Evolutionary conservation across 2,797 vertebrate species (phyloP).

Genomic region (Acanthiza pusilla): DNA sequence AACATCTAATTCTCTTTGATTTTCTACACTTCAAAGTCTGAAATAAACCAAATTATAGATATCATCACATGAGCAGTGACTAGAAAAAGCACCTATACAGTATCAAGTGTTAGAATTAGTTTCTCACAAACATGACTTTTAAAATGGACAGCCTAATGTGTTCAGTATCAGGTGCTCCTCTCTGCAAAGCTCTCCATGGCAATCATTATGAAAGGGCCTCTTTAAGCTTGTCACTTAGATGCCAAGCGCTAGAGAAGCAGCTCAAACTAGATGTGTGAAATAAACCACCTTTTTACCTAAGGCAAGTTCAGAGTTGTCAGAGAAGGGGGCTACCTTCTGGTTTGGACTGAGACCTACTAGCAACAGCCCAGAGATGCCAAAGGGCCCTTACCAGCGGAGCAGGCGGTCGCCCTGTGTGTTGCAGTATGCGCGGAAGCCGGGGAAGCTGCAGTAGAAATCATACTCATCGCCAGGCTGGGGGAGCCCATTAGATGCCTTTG

Average conservation of each 20-base stretch:
- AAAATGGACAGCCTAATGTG: fast-evolving
- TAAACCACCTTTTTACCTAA: background rate
- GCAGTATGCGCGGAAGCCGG: conserved; percentile 88
- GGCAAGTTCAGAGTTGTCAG: fast-evolving
- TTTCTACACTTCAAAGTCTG: background rate
- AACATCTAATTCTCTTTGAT: background rate
- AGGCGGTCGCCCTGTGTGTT: conserved; percentile 84
- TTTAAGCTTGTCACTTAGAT: background rate
- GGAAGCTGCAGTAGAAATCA: conserved; percentile 95
- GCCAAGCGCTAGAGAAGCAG: background rate
- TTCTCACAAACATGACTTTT: background rate
- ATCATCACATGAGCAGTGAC: fast-evolving
- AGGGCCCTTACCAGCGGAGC: conserved; percentile 81
- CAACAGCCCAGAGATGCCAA: background rate
- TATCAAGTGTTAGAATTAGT: background rate
- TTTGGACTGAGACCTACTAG: background rate
- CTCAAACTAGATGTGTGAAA: background rate
- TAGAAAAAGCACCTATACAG: background rate
- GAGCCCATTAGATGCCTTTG: conserved; percentile 85
- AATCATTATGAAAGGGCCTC: fast-evolving
- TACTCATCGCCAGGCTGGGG: conserved; percentile 91
- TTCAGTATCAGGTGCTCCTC: background rate
- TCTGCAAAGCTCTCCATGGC: background rate
- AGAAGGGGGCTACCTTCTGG: background rate
- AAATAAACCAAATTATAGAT: background rate